phyloP scores from a whole-genome alignment of 1,140 invertebrate species.

The Catajapyx aquilonaris region DNA sequence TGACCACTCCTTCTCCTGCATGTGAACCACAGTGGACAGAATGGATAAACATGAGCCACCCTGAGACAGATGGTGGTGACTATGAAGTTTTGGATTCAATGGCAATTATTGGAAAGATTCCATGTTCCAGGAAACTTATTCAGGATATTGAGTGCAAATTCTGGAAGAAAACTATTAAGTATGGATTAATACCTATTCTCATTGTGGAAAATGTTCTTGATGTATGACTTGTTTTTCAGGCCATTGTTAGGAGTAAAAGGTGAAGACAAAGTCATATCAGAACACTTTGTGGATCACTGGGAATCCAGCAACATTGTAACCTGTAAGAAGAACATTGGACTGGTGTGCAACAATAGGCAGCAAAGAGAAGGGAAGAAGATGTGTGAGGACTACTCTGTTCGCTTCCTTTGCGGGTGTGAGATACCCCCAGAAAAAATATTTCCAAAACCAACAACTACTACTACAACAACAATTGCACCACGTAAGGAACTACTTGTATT shows the following conservation, averaged over 20 bases:
- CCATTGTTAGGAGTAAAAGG: too few relatives aligned
- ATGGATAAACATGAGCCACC: conserved; percentile 18
- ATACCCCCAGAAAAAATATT: neutral
- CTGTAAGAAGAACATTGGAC: conserved; percentile 11
- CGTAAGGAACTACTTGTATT: neutral
- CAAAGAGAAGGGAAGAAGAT: conserved; percentile 9
- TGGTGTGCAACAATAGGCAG: conserved; percentile 12
- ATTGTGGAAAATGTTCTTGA: too few relatives aligned
- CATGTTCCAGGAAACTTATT: conserved; percentile 12
- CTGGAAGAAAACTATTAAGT: too few relatives aligned
- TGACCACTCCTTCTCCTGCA: conserved; percentile 6
- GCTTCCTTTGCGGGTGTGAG: conserved; percentile 9
- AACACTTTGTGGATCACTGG: conserved; percentile 9
- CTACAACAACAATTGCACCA: conserved; percentile 7
- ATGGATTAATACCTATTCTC: too few relatives aligned
- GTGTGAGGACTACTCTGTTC: conserved; percentile 9
- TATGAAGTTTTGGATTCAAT: conserved; percentile 16
- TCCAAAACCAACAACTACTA: conserved; percentile 2
- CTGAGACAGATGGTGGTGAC: conserved; percentile 14
- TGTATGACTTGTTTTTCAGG: too few relatives aligned
- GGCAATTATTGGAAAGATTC: conserved; percentile 7
- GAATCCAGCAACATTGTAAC: conserved; percentile 12
- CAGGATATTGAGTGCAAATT: conserved; percentile 14
- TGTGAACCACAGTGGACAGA: conserved; percentile 20
- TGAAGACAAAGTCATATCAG: too few relatives aligned